Evolutionary conservation across 2,888 invertebrate species (phyloP).

Genomic region (Hermaeophaga mercurialis): DNA sequence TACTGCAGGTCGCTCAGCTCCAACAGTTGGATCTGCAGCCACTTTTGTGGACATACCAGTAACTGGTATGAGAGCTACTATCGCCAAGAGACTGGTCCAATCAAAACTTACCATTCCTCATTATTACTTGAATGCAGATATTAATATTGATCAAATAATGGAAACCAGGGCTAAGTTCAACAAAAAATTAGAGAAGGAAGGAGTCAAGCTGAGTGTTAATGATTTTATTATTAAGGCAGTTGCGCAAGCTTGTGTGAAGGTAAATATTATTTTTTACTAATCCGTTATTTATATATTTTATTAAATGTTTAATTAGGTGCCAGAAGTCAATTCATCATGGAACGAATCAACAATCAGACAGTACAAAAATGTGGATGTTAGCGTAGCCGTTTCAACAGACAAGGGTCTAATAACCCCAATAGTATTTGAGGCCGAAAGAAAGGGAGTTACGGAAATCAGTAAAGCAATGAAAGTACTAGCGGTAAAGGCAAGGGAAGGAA

Average conservation of each 20-base stretch:
- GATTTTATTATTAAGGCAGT: slow-evolving; percentile 96
- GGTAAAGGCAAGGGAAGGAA: slow-evolving; percentile 84
- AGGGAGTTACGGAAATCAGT: slow-evolving; percentile 86
- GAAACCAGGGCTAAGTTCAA: slow-evolving; percentile 80
- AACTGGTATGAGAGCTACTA: slow-evolving; percentile 81
- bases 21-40: slow-evolving; percentile 49
- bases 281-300: not conserved
- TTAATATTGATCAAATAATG: slow-evolving; percentile 81
- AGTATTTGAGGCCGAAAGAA: slow-evolving; percentile 86
- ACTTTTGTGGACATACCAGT: slow-evolving; percentile 77
- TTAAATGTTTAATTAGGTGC: slow-evolving; percentile 61
- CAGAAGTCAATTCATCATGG: slow-evolving; percentile 95
- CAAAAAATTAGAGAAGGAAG: slow-evolving; percentile 76
- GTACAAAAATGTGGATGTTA: slow-evolving; percentile 92
- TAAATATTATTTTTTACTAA: slow-evolving; percentile 20
- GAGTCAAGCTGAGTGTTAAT: slow-evolving; percentile 89
- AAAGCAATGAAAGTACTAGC: slow-evolving; percentile 80
- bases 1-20: slow-evolving; percentile 39
- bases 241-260: slow-evolving; percentile 82
- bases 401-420: slow-evolving; percentile 97
- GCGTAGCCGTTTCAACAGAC: slow-evolving; percentile 95
- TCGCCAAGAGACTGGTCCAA: slow-evolving; percentile 85
- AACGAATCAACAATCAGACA: slow-evolving; percentile 90
- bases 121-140: slow-evolving; percentile 89
- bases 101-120: slow-evolving; percentile 96